Conservation (phyloP, 2,113 vertebrate genomes). For the Tychaedon coryphoeus region DNA sequence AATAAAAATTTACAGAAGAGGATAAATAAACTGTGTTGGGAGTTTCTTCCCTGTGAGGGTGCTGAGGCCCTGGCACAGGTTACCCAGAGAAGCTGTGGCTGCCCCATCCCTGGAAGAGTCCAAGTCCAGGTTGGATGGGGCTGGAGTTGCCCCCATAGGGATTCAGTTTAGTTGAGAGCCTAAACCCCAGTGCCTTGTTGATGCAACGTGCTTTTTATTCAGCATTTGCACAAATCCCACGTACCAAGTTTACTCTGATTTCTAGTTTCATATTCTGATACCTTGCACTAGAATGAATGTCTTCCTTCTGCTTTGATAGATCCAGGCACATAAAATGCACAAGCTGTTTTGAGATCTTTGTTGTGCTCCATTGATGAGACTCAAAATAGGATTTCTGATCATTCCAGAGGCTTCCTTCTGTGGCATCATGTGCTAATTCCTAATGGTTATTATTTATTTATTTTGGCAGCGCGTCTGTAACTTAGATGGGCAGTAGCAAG, state of each 20-base stretch:
- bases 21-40: background rate
- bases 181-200: background rate
- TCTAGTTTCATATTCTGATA: background rate
- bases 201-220: background rate
- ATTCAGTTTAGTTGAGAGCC: background rate
- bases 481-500: background rate
- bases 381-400: background rate
- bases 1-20: background rate
- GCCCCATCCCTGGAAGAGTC: background rate
- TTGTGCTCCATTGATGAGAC: background rate
- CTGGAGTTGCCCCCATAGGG: background rate
- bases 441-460: background rate
- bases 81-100: background rate
- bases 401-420: background rate
- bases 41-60: background rate
- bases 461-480: background rate
- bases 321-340: background rate
- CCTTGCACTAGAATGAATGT: background rate
- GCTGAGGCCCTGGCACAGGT: background rate
- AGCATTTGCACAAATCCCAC: background rate
- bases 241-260: background rate
- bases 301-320: background rate
- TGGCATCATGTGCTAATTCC: background rate
- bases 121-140: background rate
- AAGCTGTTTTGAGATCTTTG: background rate